Evolutionary conservation across 2,888 invertebrate genomes (phyloP).

Genomic region (Lacanobia wlatinum): DNA sequence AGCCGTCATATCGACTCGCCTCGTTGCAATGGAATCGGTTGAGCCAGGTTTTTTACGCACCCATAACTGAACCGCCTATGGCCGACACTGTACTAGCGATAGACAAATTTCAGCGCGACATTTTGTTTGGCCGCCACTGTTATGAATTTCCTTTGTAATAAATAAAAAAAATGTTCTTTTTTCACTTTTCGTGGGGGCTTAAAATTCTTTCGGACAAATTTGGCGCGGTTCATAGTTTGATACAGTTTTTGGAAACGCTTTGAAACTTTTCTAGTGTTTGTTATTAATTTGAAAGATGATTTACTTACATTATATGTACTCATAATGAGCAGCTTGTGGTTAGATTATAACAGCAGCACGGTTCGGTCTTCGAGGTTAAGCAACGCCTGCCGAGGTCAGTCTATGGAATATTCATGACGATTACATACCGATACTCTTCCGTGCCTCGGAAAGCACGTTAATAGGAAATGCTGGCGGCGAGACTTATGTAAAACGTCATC

Average conservation of each 20-base stretch:
- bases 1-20: conserved; percentile 73
- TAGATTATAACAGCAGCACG: too few relatives aligned
- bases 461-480: too few relatives aligned
- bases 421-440: too few relatives aligned
- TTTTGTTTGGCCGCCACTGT: conserved; percentile 64
- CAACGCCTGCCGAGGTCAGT: too few relatives aligned
- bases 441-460: too few relatives aligned
- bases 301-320: too few relatives aligned
- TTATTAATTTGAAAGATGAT: not conserved
- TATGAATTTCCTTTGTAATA: conserved; percentile 65
- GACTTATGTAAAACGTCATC: too few relatives aligned
- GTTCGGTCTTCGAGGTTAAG: too few relatives aligned
- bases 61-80: conserved; percentile 77
- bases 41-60: conserved; percentile 74
- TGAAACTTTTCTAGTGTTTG: not conserved
- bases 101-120: conserved; percentile 71
- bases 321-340: too few relatives aligned
- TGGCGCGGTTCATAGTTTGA: not conserved
- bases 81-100: conserved; percentile 68
- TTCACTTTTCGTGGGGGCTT: conserved; percentile 23
- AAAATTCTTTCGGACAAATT: conserved; percentile 20
- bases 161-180: conserved; percentile 46
- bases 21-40: conserved; percentile 69
- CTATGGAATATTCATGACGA: too few relatives aligned
- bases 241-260: not conserved